phyloP scores from a whole-genome alignment of 2,888 invertebrate species.

The Parascotia fuliginaria region DNA sequence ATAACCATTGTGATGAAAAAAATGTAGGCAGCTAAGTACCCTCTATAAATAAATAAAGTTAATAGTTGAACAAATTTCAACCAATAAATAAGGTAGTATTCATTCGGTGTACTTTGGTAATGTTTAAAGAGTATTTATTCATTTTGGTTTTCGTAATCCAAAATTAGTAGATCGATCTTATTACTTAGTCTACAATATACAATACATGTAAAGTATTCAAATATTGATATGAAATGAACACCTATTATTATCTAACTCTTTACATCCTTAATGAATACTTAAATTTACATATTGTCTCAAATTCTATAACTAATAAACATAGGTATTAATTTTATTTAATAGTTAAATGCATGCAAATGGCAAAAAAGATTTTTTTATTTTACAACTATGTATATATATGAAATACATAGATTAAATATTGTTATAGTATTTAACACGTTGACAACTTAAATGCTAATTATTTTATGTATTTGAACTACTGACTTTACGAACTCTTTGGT shows the following conservation, averaged over 20 bases:
- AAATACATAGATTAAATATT: no score
- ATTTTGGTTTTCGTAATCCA: constrained; percentile 4
- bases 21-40: no score
- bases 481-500: constrained; percentile 40
- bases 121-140: constrained; percentile 10
- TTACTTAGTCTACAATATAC: constrained; percentile 22
- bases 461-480: constrained; percentile 11
- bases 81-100: neutral
- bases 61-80: no score
- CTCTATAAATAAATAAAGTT: no score
- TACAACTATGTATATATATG: no score
- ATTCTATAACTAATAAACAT: constrained; percentile 60
- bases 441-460: neutral
- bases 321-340: constrained; percentile 10
- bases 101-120: constrained; percentile 25
- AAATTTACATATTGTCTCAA: constrained; percentile 76
- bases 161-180: constrained; percentile 25
- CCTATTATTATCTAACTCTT: constrained; percentile 39
- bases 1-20: no score
- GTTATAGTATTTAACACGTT: no score
- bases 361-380: constrained; percentile 37
- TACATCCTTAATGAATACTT: constrained; percentile 46
- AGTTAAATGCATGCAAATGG: constrained; percentile 38
- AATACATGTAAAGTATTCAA: constrained; percentile 37
- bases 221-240: constrained; percentile 51